Evolutionary conservation across 1,140 invertebrate species (phyloP).

Genomic region (Himalopsyche phryganea): DNA sequence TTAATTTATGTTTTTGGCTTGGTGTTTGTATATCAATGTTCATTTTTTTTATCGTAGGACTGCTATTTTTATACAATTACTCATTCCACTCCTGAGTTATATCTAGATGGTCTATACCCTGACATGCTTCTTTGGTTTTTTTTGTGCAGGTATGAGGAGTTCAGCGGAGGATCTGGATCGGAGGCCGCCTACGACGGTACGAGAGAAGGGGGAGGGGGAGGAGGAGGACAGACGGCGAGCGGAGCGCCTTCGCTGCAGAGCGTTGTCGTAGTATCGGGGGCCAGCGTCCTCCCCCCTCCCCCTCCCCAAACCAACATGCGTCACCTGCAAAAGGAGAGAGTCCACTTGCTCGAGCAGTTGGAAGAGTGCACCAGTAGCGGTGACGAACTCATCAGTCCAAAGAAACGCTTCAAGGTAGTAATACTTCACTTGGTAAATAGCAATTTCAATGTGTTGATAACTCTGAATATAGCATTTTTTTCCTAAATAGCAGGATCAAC

Average conservation of each 20-base stretch:
- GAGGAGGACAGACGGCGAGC: background rate
- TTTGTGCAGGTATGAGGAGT: conserved; percentile 29
- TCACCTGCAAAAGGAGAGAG: conserved; percentile 67
- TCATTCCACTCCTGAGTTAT: no score
- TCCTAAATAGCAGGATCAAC: no score
- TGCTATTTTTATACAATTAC: no score
- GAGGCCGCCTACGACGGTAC: conserved; percentile 21
- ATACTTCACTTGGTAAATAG: no score
- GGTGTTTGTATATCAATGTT: no score
- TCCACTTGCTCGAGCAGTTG: conserved; percentile 65
- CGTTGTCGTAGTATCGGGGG: conserved; percentile 34
- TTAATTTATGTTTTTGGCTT: no score
- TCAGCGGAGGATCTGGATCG: conserved; percentile 30
- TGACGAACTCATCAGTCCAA: conserved; percentile 62
- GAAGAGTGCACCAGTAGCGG: conserved; percentile 71
- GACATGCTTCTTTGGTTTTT: no score
- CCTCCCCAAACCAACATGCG: conserved; percentile 53
- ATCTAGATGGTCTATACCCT: no score
- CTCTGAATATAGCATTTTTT: no score
- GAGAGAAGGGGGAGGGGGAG: background rate
- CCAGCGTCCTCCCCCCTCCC: conserved; percentile 35
- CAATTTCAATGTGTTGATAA: no score
- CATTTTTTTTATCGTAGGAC: no score
- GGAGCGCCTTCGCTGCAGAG: conserved; percentile 28
- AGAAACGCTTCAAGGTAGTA: conserved; percentile 58